Percentiles rank a stretch among this genome's conserved stretches.
Evolutionary conservation across 1,140 invertebrate genomes (phyloP).

Genomic region (Formica exsecta): DNA sequence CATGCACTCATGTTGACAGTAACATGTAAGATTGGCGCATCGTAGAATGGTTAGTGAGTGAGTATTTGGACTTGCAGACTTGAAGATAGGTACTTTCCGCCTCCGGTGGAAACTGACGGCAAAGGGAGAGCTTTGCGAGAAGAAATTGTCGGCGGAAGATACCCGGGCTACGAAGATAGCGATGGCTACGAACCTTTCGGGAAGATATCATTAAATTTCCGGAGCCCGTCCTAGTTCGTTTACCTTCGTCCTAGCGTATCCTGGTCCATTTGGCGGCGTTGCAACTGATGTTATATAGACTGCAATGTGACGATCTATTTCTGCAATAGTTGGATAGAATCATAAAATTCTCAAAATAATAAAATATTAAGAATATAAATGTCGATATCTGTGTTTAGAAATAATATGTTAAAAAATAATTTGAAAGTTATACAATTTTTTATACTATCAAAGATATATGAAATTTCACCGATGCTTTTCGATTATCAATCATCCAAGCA

Average conservation of each 20-base stretch:
- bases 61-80: slow-evolving; percentile 77
- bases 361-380: slow-evolving; percentile 27
- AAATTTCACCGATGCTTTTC: background rate
- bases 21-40: slow-evolving; percentile 59
- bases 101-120: slow-evolving; percentile 68
- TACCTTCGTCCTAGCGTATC: slow-evolving; percentile 56
- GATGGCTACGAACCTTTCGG: slow-evolving; percentile 71
- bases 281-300: slow-evolving; percentile 48
- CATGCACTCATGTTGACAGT: slow-evolving; percentile 4
- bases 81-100: slow-evolving; percentile 77
- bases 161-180: slow-evolving; percentile 66
- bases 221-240: slow-evolving; percentile 52
- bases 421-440: slow-evolving; percentile 3
- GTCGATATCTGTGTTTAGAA: background rate
- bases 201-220: slow-evolving; percentile 63
- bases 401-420: background rate
- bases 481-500: background rate
- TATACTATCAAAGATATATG: background rate
- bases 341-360: background rate
- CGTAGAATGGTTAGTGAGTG: slow-evolving; percentile 66
- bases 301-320: slow-evolving; percentile 52
- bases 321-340: slow-evolving; percentile 33
- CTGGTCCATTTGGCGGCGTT: slow-evolving; percentile 30
- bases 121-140: slow-evolving; percentile 76
- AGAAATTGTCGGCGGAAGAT: slow-evolving; percentile 75